phyloP scores from a whole-genome alignment of 2,797 vertebrate genomes.

The Toxotes lorentzi region DNA sequence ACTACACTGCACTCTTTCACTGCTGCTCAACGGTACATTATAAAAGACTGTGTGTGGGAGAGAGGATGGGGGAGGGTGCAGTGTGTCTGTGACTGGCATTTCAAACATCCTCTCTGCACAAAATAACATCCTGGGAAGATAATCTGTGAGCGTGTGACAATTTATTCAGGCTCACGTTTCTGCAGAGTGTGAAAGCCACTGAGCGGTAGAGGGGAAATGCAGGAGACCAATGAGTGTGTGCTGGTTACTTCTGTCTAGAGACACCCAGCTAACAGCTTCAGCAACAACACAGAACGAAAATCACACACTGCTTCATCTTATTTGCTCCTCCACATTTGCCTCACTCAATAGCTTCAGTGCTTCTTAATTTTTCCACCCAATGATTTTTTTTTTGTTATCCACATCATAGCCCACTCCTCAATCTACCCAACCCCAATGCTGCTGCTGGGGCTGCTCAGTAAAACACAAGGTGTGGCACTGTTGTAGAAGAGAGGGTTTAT shows the following conservation, averaged over 20 bases:
- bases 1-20: slow-evolving; percentile 72
- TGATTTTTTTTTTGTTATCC: slow-evolving; percentile 38
- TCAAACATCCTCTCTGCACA: slow-evolving; percentile 83
- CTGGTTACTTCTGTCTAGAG: slow-evolving; percentile 60
- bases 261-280: slow-evolving; percentile 53
- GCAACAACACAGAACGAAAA: slow-evolving; percentile 50
- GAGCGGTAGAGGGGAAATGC: slow-evolving; percentile 73
- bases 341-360: slow-evolving; percentile 13
- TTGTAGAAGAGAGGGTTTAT: slow-evolving; percentile 25
- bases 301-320: slow-evolving; percentile 43
- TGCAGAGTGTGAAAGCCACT: slow-evolving; percentile 78
- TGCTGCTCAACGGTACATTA: slow-evolving; percentile 71
- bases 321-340: slow-evolving; percentile 44
- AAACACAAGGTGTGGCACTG: slow-evolving; percentile 33
- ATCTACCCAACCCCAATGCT: slow-evolving; percentile 1
- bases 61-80: slow-evolving; percentile 71
- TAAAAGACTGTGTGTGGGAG: slow-evolving; percentile 64
- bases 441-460: slow-evolving; percentile 7
- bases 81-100: slow-evolving; percentile 82
- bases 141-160: slow-evolving; percentile 85
- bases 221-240: slow-evolving; percentile 70
- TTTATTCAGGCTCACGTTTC: slow-evolving; percentile 86
- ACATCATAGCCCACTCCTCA: slow-evolving; percentile 24
- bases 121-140: slow-evolving; percentile 86
- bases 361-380: slow-evolving; percentile 32